Evolutionary conservation across 1,140 invertebrate species (phyloP).

Genomic region (Drosophila navojoa): DNA sequence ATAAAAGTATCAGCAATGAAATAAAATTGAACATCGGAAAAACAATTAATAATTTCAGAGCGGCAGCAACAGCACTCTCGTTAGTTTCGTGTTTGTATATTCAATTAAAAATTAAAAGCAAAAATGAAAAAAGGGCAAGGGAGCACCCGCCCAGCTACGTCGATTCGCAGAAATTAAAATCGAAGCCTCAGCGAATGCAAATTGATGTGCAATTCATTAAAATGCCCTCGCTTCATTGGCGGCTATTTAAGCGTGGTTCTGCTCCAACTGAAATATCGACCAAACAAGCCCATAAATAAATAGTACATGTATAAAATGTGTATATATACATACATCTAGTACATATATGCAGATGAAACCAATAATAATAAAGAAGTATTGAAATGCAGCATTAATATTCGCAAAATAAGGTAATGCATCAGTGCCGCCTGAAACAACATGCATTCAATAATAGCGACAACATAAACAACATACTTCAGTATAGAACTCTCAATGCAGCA

Average conservation of each 20-base stretch:
- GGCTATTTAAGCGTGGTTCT: conserved; percentile 55
- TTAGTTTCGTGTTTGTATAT: conserved; percentile 49
- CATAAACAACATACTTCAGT: conserved; percentile 6
- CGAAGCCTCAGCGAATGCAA: conserved; percentile 65
- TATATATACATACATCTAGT: conserved; percentile 10
- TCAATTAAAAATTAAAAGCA: conserved; percentile 58
- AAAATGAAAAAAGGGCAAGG: background rate
- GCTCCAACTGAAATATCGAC: conserved; percentile 30
- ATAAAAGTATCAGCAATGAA: background rate
- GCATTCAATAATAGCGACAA: background rate
- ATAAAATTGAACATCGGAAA: conserved; percentile 28
- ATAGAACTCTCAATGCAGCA: background rate
- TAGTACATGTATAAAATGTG: conserved; percentile 42
- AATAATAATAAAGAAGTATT: conserved; percentile 10
- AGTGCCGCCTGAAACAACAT: background rate
- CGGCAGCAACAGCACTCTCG: background rate
- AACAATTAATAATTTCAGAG: conserved; percentile 61
- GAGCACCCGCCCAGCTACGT: conserved; percentile 5
- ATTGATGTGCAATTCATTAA: conserved; percentile 76
- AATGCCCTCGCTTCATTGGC: conserved; percentile 63
- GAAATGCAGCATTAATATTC: conserved; percentile 1
- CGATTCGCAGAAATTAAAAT: conserved; percentile 56
- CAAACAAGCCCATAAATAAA: conserved; percentile 24
- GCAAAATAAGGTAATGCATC: background rate
- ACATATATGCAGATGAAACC: conserved; percentile 11